Evolutionary conservation across 2,888 invertebrate genomes (phyloP), one percentile per base, ranked within the genome.

Genomic region (Microchrysa polita): DNA sequence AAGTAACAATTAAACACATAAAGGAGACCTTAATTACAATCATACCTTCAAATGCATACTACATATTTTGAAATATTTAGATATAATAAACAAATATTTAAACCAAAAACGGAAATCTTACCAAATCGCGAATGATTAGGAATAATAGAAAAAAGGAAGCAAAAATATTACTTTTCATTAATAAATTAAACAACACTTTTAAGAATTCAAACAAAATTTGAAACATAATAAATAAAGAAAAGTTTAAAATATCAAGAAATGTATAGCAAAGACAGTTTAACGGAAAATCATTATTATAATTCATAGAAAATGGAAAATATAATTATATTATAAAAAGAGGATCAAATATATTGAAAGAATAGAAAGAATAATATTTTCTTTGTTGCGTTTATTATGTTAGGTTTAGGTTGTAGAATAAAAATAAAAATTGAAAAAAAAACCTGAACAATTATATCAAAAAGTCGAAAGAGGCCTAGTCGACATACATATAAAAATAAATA

Each of bases 271-370:
- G 18, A 40, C 40, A 53, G 22, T 34, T 34, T 72, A 71, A 48
- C 10, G 40, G 59, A 2, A 57, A 65, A 67, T 22, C 42, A 63
- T 42, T 57, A 57, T 55, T 63, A 74, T 18, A 67, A 61, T 61
- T 42, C 63, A 40, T 55, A 69, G 27, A 34, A 73, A 27, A 72
- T 59, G 22, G 34, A 61, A 34, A 16, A 61, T 40, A 34, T 16
- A 27, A 57, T 57, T 59, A 22, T 59, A 23, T 1, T 5, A 59
- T 23, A 23, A n/a, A 59, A 59, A 22, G 20, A 5, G 27, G 27
- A 23, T 9, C 27, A 14, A 59, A 59, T n/a, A 59, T 23, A 14
- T 23, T n/a, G 40, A 40, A 40, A 61, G 40, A 1, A 55, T 14
- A 16, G 7, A 40, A 61, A n/a, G 1, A 40, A 61, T 16, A 12